Evolutionary conservation across 2,113 vertebrate genomes (phyloP).

Genomic region (Indicator maculatus): DNA sequence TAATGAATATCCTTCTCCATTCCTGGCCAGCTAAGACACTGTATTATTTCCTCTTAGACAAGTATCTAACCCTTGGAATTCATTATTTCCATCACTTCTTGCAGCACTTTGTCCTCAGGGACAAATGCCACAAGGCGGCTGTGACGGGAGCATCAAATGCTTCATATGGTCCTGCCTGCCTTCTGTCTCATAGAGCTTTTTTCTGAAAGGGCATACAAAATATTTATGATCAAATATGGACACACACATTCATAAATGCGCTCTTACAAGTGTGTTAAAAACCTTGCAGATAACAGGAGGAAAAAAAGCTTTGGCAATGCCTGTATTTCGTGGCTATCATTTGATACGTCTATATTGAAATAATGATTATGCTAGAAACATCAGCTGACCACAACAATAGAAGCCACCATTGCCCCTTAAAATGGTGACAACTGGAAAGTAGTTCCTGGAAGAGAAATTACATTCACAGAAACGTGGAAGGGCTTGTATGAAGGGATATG

Average conservation of each 20-base stretch:
- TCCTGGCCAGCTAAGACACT: neutral
- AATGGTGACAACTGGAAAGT: neutral
- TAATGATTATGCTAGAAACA: neutral
- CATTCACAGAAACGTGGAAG: neutral
- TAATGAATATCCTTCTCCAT: constrained; percentile 25
- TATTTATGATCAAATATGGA: neutral
- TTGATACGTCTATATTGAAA: neutral
- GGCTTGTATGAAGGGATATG: neutral
- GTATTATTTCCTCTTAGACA: constrained; percentile 32
- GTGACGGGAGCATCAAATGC: neutral
- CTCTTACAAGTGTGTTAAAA: neutral
- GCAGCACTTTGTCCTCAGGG: constrained; percentile 29
- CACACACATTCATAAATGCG: neutral
- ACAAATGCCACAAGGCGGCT: neutral
- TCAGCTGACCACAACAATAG: neutral
- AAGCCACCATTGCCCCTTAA: neutral
- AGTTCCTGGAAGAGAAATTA: neutral
- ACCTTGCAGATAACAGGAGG: neutral
- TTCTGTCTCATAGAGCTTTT: neutral
- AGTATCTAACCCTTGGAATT: constrained; percentile 29
- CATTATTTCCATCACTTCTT: constrained; percentile 49
- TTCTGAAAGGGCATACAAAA: neutral
- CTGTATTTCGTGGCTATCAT: neutral
- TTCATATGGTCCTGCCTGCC: neutral
- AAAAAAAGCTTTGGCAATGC: accelerated